Base-by-base conservation (phyloP, 2,113 vertebrate genomes). In the Riparia riparia region DNA sequence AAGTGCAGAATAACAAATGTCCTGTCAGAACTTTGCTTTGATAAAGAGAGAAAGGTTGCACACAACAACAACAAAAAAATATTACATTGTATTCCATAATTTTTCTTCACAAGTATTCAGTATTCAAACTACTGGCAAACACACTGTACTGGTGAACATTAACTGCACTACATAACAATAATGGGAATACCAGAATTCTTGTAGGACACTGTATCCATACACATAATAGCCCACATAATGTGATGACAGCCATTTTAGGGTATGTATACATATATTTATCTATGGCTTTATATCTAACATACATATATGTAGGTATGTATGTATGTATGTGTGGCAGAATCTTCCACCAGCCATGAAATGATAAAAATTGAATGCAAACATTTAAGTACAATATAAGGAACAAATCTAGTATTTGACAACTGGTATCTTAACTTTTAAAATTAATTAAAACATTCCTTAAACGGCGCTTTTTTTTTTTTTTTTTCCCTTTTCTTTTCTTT, bases 381-480 rank as follows among this genome's bases (percentile, higher is more conserved):
- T 83, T 78, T 76, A 86, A 63, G 50, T 56, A 41, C 3, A 64
- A 50, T 13, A 29, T 49, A 53, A 83, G 9, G 15, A 92, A 58
- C 2, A 92, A 57, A 66, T 42, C 18, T 18, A 53, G 19, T 73
- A 39, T 65, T 77, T 34, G 68, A 53, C 26, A 84, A 50, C 18
- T 45, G 41, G 39, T 39, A 83, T 32, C 8, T 39, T 54, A n/a
- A 56, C 41, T 9, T 58, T 78, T 54, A 73, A 80, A 76, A 61
- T 64, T 14, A 83, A n/a, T 44, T 68, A n/a, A 72, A 79, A 7
- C 2, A 1, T 34, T 91, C 31, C 6, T 76, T 51, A 69, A 77
- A 70, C 2, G 19, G 3, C 0, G 65, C 1, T 41, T 39, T 78
- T 60, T 51, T 1, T 17, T 17, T 16, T 37, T 69, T 1, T 37